Conservation (phyloP, 2,888 invertebrate species). For the Syrphus vitripennis region DNA sequence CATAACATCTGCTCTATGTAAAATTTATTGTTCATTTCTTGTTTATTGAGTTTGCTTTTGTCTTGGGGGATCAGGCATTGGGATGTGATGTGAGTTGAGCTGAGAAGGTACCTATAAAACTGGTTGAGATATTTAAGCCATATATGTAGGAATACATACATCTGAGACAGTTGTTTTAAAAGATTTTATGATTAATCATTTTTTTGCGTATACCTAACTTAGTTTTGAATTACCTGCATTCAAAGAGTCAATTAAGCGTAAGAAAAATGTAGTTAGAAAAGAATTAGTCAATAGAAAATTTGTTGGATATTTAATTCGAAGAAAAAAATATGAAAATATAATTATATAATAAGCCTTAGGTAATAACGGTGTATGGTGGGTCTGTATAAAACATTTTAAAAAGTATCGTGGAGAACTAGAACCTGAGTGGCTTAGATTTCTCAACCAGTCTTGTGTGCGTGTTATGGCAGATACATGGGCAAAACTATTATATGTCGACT, state of each 20-base stretch:
- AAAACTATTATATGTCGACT: too few relatives aligned
- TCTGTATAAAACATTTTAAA: too few relatives aligned
- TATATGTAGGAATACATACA: too few relatives aligned
- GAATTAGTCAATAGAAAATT: too few relatives aligned
- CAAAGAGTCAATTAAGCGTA: background rate
- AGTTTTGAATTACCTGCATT: background rate
- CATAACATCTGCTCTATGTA: background rate
- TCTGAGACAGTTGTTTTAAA: background rate
- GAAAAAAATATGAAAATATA: too few relatives aligned
- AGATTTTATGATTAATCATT: background rate
- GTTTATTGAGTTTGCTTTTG: slow-evolving; percentile 3
- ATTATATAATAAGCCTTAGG: too few relatives aligned
- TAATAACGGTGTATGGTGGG: too few relatives aligned
- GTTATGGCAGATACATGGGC: too few relatives aligned
- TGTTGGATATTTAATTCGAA: too few relatives aligned
- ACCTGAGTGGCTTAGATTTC: too few relatives aligned
- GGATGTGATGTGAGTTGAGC: background rate
- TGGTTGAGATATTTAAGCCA: background rate
- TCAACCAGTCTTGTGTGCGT: too few relatives aligned
- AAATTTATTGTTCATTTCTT: slow-evolving; percentile 2
- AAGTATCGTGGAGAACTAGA: too few relatives aligned
- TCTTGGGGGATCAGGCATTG: background rate
- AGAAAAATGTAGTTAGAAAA: background rate
- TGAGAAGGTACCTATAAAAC: background rate
- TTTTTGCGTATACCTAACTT: background rate